Conservation (phyloP, 2,797 vertebrate species). For the Melanotaenia trifasciata region DNA sequence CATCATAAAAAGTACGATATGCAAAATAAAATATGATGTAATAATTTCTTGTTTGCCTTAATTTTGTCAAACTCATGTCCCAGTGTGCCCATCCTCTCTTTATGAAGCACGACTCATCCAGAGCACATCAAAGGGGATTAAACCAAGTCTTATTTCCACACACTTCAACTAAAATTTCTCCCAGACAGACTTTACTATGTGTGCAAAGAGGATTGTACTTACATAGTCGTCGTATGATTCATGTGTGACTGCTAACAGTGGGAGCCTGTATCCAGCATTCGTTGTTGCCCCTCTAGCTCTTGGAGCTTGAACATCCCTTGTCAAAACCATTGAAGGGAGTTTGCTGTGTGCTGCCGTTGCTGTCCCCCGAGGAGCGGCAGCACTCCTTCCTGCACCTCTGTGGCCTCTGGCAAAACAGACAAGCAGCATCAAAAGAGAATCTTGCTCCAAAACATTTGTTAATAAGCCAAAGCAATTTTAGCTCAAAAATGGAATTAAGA, state of each 20-base stretch:
- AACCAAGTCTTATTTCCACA: constrained; percentile 52
- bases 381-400: constrained; percentile 89
- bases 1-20: neutral
- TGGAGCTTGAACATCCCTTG: constrained; percentile 86
- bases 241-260: constrained; percentile 86
- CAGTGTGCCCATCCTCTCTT: constrained; percentile 13
- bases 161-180: constrained; percentile 48
- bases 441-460: constrained; percentile 5
- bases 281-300: constrained; percentile 85
- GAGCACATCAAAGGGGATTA: constrained; percentile 52
- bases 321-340: constrained; percentile 83
- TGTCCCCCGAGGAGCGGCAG: constrained; percentile 87
- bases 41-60: constrained; percentile 22
- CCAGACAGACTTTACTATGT: constrained; percentile 44
- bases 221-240: constrained; percentile 97
- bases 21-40: constrained; percentile 5
- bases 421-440: constrained; percentile 30
- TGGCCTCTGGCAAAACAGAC: constrained; percentile 84
- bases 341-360: constrained; percentile 84
- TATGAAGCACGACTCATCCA: constrained; percentile 39
- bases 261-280: constrained; percentile 88
- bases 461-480: constrained; percentile 18
- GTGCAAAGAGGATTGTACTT: constrained; percentile 81
- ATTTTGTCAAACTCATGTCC: constrained; percentile 26
- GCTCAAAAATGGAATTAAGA: constrained; percentile 32